Evolutionary conservation across 1,140 invertebrate genomes (phyloP).

Genomic region (Aphelenchoides besseyi): DNA sequence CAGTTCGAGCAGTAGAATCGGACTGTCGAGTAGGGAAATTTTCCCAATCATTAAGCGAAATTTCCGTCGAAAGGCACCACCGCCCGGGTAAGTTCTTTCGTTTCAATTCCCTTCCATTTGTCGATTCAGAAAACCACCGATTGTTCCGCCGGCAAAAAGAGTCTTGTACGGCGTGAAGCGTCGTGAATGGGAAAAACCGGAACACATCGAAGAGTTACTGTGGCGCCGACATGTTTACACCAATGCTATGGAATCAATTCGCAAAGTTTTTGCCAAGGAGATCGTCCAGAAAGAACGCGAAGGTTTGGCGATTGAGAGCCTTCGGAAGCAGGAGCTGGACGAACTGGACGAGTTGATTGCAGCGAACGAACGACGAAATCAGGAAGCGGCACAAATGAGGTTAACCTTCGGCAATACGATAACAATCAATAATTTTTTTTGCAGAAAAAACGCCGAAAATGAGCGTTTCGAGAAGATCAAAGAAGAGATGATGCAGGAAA

Average conservation of each 20-base stretch:
- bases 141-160: conserved; percentile 41
- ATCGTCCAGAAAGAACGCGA: conserved; percentile 30
- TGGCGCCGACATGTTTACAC: conserved; percentile 54
- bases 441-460: conserved; percentile 20
- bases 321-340: conserved; percentile 37
- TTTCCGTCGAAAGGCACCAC: background rate
- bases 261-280: conserved; percentile 43
- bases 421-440: conserved; percentile 14
- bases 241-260: conserved; percentile 45
- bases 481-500: conserved; percentile 16
- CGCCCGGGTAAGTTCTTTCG: background rate
- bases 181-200: conserved; percentile 35
- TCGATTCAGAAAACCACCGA: conserved; percentile 45
- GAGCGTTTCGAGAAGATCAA: conserved; percentile 17
- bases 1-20: no score
- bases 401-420: conserved; percentile 9
- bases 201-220: conserved; percentile 45
- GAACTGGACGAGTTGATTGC: conserved; percentile 39
- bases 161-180: conserved; percentile 33
- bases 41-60: background rate
- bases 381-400: conserved; percentile 34
- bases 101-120: background rate
- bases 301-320: conserved; percentile 29
- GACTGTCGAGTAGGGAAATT: no score
- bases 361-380: conserved; percentile 43